phyloP scores from a whole-genome alignment of 1,140 invertebrate genomes.

The Bombus waltoni region DNA sequence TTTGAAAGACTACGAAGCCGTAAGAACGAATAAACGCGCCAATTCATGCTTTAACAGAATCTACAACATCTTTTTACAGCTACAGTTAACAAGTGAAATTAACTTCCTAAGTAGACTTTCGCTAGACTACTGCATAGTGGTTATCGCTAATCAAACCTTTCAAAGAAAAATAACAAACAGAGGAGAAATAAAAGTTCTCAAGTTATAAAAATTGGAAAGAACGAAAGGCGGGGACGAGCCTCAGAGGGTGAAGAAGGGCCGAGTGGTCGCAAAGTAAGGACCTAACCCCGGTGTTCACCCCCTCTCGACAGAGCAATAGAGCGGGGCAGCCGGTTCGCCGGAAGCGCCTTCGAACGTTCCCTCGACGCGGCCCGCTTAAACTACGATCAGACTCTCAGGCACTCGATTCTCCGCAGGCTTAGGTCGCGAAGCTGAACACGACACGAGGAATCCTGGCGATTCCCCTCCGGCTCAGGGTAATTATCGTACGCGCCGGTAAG shows the following conservation, averaged over 20 bases:
- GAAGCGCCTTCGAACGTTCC: slow-evolving; percentile 8
- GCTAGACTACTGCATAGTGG: too few species aligned
- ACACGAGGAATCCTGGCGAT: slow-evolving; percentile 56
- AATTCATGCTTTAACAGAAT: too few species aligned
- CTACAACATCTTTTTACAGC: too few species aligned
- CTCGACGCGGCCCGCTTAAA: slow-evolving; percentile 42
- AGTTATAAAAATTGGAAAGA: too few species aligned
- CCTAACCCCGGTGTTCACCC: not conserved
- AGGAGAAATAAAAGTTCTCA: not conserved
- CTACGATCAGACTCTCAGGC: slow-evolving; percentile 67
- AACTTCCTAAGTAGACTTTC: too few species aligned
- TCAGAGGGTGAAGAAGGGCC: slow-evolving; percentile 15
- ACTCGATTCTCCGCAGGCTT: slow-evolving; percentile 66
- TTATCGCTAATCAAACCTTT: too few species aligned
- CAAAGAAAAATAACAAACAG: not conserved
- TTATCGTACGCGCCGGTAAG: slow-evolving; percentile 54
- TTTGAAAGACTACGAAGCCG: too few species aligned
- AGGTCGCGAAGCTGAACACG: slow-evolving; percentile 65
- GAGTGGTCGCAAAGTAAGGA: not conserved
- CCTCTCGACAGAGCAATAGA: not conserved
- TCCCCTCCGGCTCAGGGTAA: slow-evolving; percentile 48
- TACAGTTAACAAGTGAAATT: too few species aligned
- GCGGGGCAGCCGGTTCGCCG: not conserved
- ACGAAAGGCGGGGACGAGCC: not conserved
- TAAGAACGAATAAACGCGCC: too few species aligned